Conservation (phyloP, 2,113 vertebrate species). For the Muntiacus muntjak region DNA sequence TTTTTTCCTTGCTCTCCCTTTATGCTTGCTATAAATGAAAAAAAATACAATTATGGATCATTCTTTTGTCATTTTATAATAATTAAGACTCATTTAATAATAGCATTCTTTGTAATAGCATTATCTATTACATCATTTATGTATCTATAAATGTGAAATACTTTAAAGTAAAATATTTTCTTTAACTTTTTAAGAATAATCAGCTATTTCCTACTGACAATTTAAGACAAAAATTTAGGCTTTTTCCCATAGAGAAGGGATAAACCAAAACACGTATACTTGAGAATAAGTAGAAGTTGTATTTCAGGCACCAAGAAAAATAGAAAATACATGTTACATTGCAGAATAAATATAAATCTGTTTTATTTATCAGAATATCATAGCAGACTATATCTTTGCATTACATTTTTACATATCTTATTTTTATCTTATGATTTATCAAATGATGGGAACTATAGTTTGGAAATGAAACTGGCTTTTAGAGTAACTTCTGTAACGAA, state of each 20-base stretch:
- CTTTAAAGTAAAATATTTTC: background rate
- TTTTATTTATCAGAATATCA: background rate
- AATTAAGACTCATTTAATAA: background rate
- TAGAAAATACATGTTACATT: background rate
- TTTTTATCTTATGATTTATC: slow-evolving; percentile 18
- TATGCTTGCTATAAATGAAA: background rate
- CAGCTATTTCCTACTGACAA: background rate
- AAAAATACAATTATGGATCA: background rate
- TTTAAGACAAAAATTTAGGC: background rate
- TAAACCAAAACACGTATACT: background rate
- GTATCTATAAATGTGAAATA: background rate
- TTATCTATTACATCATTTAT: background rate
- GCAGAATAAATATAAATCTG: background rate
- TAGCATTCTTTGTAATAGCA: background rate
- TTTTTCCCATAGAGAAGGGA: background rate
- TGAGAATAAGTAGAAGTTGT: background rate
- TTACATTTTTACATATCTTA: background rate
- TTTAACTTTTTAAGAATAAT: background rate
- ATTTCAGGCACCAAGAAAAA: background rate
- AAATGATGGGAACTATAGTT: slow-evolving; percentile 29
- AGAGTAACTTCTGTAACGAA: slow-evolving; percentile 42
- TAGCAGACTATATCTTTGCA: background rate
- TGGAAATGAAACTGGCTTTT: slow-evolving; percentile 37
- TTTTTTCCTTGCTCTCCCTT: background rate
- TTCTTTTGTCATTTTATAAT: background rate